Base-by-base conservation (phyloP, 2,888 invertebrate species). In the Crossocerus cetratus region DNA sequence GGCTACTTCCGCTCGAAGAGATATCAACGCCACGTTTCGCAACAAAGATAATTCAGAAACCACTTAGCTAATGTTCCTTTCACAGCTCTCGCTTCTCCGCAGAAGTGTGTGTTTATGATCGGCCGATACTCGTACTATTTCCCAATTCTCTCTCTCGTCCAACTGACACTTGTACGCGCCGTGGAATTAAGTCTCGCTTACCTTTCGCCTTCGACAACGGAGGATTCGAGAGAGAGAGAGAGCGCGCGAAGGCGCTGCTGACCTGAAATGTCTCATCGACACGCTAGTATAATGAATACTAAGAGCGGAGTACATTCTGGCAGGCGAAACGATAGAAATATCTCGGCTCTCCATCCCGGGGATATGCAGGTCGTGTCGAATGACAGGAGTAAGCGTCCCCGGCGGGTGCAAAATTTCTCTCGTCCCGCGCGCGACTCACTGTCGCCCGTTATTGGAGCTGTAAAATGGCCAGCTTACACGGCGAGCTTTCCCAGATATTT, bases 381-480 rank as follows among this genome's bases (percentile, higher is more conserved):
- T 79, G 67, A 72, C 63, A 57, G 58, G 65, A 65, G 69, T 67
- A 56, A 79, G 59, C 67, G 63, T 77, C 65, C 63, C 74, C 67
- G 32, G 56, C 32, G 65, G 68, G 69, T 77, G 49, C 65, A 32
- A 74, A 72, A 69, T 79, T 71, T 71, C 68, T 58, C 67, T 72
- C 68, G 63, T 59, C 60, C 70, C 73, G 65, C 62, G 65, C 62
- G 42, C 55, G 64, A 69, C 55, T 53, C 65, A 59, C 56, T 66
- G 69, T 79, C 80, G 74, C 70, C 72, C 69, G 72, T 79, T 79
- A 72, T 72, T 68, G 72, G 60, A 77, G 74, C 67, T 72, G 69
- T 70, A 79, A 79, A 79, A 79, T 77, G 72, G 62, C 69, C 61
- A 70, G 67, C 74, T 74, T 74, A 65, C 74, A 68, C 55, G n/a